Evolutionary conservation across 2,797 vertebrate species (phyloP), one percentile per base, ranked within the genome.

Genomic region (Brachymystax lenok): DNA sequence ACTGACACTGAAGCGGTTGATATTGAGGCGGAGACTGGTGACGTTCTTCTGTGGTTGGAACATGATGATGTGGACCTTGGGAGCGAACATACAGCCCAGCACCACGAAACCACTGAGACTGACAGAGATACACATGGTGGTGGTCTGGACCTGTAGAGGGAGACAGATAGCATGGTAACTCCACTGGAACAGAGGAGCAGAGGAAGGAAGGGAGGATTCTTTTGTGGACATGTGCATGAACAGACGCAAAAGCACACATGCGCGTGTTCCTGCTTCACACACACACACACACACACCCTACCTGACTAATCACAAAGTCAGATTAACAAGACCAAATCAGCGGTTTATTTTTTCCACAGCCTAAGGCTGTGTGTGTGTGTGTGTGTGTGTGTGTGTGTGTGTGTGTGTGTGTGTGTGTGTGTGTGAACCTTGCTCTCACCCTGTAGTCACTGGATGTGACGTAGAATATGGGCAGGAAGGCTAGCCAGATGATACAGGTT

Each of bases 11-110:
- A 99, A 97, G 84, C 97, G 96, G 90, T 97, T 99, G 89, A 98
- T 95, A 84, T 98, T 98, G 69, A 99, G 96, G 75, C 98, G 94
- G 92, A 99, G 98, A 59, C 96, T 99, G 87, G 97, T 94, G 88
- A 99, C 98, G 0, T 99, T 99, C 94, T 99, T 99, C 94, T 99
- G 97, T 35, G 98, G 98, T 88, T 99, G 98, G 88, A 99, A 99
- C 90, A 98, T 94, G 91, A 99, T 97, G 81, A 99, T 99, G 86
- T 99, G 98, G 78, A 99, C 97, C 88, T 99, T 99, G 71, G 98
- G 98, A 0, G 98, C 98, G 80, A 99, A 99, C 94, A 99, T 92
- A 80, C 98, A 99, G 79, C 98, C 98, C 88, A 99, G 90, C 75
- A 99, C 98, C 88, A 99, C 98, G 1, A 99, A 99, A 71, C 98